Evolutionary conservation across 2,113 vertebrate genomes (phyloP).

Genomic region (Xiphophorus couchianus): DNA sequence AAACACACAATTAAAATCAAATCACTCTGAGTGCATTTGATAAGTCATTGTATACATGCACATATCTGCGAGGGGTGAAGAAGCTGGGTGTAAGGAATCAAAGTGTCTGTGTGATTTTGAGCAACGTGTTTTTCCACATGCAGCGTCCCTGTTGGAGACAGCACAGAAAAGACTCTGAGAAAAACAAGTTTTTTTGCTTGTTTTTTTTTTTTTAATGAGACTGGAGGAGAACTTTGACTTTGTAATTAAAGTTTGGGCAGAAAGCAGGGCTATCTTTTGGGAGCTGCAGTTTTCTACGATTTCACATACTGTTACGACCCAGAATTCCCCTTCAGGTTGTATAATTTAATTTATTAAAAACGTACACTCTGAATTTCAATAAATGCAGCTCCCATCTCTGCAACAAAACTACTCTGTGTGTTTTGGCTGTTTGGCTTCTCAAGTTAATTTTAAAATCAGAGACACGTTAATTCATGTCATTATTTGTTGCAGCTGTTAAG

Average conservation of each 20-base stretch:
- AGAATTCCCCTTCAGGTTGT: slow-evolving; percentile 40
- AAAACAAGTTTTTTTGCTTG: slow-evolving; percentile 46
- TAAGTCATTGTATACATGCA: slow-evolving; percentile 27
- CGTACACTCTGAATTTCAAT: slow-evolving; percentile 53
- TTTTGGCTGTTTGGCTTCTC: slow-evolving; percentile 6
- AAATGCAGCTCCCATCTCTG: slow-evolving; percentile 34
- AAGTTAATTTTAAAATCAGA: not conserved
- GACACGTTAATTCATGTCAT: not conserved
- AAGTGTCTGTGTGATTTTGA: slow-evolving; percentile 52
- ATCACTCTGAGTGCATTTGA: slow-evolving; percentile 32
- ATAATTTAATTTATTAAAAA: slow-evolving; percentile 31
- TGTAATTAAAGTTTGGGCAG: slow-evolving; percentile 67
- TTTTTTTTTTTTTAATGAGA: slow-evolving; percentile 14
- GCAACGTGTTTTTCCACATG: slow-evolving; percentile 33
- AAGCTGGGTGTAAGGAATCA: slow-evolving; percentile 21
- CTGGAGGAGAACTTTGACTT: slow-evolving; percentile 52
- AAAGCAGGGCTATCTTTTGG: slow-evolving; percentile 38
- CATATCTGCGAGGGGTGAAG: slow-evolving; percentile 12
- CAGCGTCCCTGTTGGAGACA: slow-evolving; percentile 32
- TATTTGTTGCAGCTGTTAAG: too few relatives aligned
- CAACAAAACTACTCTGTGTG: not conserved
- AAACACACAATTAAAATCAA: slow-evolving; percentile 56
- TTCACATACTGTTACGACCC: slow-evolving; percentile 51
- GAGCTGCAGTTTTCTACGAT: slow-evolving; percentile 58
- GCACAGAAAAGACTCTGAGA: slow-evolving; percentile 38